phyloP scores from a whole-genome alignment of 2,797 vertebrate genomes.

The Urosaurus nigricauda region DNA sequence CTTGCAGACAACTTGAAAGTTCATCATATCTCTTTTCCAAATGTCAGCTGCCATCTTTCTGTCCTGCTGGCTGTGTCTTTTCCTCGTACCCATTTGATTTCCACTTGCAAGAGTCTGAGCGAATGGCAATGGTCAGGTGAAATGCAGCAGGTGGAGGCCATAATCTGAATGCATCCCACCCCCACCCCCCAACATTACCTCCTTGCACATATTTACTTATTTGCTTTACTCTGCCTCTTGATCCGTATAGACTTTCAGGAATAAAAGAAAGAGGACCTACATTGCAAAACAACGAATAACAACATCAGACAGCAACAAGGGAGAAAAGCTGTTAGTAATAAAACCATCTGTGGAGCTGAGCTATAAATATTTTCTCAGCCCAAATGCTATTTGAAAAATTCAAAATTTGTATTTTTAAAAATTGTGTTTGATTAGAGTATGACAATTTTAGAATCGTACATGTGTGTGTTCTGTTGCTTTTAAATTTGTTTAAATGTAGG shows the following conservation, averaged over 20 bases:
- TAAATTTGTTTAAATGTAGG: background rate
- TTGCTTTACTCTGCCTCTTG: background rate
- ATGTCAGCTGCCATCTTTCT: conserved; percentile 25
- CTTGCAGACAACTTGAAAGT: conserved; percentile 19
- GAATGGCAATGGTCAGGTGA: background rate
- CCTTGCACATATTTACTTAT: background rate
- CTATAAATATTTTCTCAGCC: background rate
- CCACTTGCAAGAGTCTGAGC: background rate
- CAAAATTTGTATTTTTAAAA: background rate
- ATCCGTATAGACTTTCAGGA: background rate
- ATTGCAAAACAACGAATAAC: background rate
- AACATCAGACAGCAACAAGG: background rate
- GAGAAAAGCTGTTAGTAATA: no score
- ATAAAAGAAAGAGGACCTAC: background rate
- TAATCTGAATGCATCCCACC: background rate
- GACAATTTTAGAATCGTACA: background rate
- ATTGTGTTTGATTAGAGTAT: background rate
- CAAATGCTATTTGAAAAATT: background rate
- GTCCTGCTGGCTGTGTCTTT: conserved; percentile 10
- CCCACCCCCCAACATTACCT: background rate
- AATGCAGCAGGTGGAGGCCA: background rate
- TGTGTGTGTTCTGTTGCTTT: background rate
- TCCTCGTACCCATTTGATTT: background rate
- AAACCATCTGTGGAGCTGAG: background rate
- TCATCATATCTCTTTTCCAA: conserved; percentile 7